These are phyloP conservation scores for Cyclargus thomasi DNA, from an alignment of 1,140 invertebrate genomes.

Conservation along the genomic window DNA sequence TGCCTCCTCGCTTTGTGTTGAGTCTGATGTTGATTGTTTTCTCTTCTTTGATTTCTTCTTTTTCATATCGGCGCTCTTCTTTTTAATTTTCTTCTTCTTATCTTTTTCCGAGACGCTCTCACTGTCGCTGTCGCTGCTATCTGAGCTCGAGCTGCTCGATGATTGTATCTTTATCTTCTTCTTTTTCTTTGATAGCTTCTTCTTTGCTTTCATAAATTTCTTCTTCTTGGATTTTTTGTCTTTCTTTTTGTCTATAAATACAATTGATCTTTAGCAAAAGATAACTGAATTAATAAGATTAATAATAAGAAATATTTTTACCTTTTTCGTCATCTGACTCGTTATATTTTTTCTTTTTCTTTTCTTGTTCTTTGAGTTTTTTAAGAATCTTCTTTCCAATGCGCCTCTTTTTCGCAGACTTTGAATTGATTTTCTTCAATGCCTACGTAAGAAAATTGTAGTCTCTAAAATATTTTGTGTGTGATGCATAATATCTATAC, in stretches of 20 bases:
- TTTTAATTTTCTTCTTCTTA: conserved; percentile 40
- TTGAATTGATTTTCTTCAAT: conserved; percentile 48
- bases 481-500: not conserved
- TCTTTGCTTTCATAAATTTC: conserved; percentile 45
- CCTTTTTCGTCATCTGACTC: conserved; percentile 38
- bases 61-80: conserved; percentile 34
- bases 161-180: conserved; percentile 31
- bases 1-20: conserved; percentile 46
- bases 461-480: too few relatives aligned
- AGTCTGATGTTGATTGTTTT: conserved; percentile 41
- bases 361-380: conserved; percentile 55
- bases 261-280: not conserved
- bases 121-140: conserved; percentile 34
- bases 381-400: conserved; percentile 50
- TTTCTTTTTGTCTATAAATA: conserved; percentile 45
- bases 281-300: not conserved
- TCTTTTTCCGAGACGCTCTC: conserved; percentile 39
- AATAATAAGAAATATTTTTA: not conserved
- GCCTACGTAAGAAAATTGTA: conserved; percentile 32
- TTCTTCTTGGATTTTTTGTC: conserved; percentile 52
- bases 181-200: conserved; percentile 49
- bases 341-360: conserved; percentile 44
- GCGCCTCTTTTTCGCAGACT: conserved; percentile 43
- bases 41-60: conserved; percentile 38
- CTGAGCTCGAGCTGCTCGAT: conserved; percentile 39